Percentiles rank a stretch among this genome's conserved stretches.
Evolutionary conservation across 2,797 vertebrate genomes (phyloP).

Genomic region (Amblyraja radiata): DNA sequence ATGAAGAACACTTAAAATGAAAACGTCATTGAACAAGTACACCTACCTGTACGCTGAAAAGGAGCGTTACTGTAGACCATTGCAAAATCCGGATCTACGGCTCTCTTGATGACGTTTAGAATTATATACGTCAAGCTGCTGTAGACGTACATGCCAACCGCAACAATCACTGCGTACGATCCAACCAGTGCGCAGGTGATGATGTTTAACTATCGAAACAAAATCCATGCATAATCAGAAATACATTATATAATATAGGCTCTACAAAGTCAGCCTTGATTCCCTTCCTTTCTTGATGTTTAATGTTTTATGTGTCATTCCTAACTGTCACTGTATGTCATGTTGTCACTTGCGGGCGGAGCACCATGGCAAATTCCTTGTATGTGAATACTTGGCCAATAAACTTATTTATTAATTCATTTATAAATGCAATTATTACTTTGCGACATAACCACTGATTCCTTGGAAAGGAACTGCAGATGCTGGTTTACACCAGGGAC

Average conservation of each 20-base stretch:
- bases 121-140: slow-evolving; percentile 38
- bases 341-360: no score
- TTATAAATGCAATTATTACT: background rate
- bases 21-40: background rate
- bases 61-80: slow-evolving; percentile 35
- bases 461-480: background rate
- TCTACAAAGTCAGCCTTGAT: background rate
- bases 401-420: no score
- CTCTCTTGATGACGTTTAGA: slow-evolving; percentile 39
- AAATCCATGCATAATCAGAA: background rate
- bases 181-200: slow-evolving; percentile 39
- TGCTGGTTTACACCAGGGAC: no score
- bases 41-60: slow-evolving; percentile 40
- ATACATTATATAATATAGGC: background rate
- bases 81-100: slow-evolving; percentile 37
- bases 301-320: no score
- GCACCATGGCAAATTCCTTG: no score
- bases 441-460: background rate
- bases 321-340: no score
- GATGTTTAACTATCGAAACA: slow-evolving; percentile 40
- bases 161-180: slow-evolving; percentile 37
- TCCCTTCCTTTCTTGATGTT: background rate
- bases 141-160: slow-evolving; percentile 36
- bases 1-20: no score
- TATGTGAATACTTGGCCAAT: no score